Evolutionary conservation across 2,113 vertebrate species (phyloP), one percentile per base, ranked within the genome.

Genomic region (Silurus meridionalis): DNA sequence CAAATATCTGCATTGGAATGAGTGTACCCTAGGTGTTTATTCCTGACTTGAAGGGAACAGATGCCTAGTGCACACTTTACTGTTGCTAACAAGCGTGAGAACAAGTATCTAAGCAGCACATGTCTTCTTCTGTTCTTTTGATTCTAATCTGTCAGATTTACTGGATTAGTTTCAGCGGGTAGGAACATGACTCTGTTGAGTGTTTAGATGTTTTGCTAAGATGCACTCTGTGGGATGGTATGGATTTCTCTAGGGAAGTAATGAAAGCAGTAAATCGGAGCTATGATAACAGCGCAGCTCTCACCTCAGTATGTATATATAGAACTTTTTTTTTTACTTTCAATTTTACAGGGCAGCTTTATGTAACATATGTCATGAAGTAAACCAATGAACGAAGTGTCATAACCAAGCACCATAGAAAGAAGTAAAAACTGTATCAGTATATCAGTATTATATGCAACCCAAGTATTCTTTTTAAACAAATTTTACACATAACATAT

Each of bases 1-100:
- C 66, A 74, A 84, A 84, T 86, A 69, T n/a, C 48, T 64, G 66
- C 21, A 11, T 58, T 71, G 37, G 80, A 79, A 89, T 74, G 63
- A 87, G n/a, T 57, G 71, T 15, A 15, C 60, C n/a, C 15, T 21
- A 37, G 52, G 75, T 13, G 55, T 81, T 72, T 82, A 50, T 78
- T 28, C 64, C 9, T 80, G 61, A 67, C 71, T 55, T 17, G 55
- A 81, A 50, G 52, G 75, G 50, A 63, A 80, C 80, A 85, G 88
- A 58, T 85, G 86, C 37, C 46, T 71, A 48, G 23, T 78, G 58
- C 48, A 48, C 83, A 69, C 50, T 78, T 83, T 48, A 7, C 23
- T 75, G 58, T 64, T 60, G 7, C 8, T 58, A 14, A 60, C 78
- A 80, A 79, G 53, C 75, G 58, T 17, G 53, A 80, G 55, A 60